phyloP scores from a whole-genome alignment of 2,888 invertebrate genomes.

The Lypha dubia region DNA sequence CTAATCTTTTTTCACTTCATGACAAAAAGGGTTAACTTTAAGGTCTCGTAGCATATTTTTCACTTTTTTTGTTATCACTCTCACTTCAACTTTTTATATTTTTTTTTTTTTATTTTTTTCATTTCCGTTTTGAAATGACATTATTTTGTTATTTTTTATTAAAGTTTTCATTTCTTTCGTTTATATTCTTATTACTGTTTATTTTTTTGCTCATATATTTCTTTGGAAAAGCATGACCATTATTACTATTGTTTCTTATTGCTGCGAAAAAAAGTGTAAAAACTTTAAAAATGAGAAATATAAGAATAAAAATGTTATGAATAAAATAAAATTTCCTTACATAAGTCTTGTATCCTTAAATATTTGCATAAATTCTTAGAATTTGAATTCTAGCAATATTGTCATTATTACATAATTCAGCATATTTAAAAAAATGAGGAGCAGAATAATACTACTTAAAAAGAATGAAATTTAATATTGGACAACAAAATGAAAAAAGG shows the following conservation, averaged over 20 bases:
- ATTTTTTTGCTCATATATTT: constrained; percentile 1
- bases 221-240: constrained; percentile 44
- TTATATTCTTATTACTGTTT: constrained; percentile 23
- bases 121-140: constrained; percentile 54
- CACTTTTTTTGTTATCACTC: not conserved
- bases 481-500: not conserved
- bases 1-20: constrained; percentile 17
- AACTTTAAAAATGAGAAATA: not conserved
- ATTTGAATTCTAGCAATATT: constrained; percentile 55
- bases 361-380: constrained; percentile 67
- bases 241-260: constrained; percentile 56
- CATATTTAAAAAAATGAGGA: constrained; percentile 30
- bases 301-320: constrained; percentile 37
- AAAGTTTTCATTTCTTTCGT: constrained; percentile 42
- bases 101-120: constrained; percentile 19
- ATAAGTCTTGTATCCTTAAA: constrained; percentile 58
- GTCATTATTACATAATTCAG: constrained; percentile 62
- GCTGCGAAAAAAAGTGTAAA: constrained; percentile 34
- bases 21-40: constrained; percentile 38
- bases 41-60: constrained; percentile 24
- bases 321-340: constrained; percentile 69
- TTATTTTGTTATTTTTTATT: constrained; percentile 51
- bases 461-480: constrained; percentile 21
- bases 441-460: not conserved
- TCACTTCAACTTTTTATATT: not conserved